A percentile compares a stretch with the other conserved stretches of the same genome.
phyloP scores from a whole-genome alignment of 2,888 invertebrate genomes.

The Calameuta filiformis region DNA sequence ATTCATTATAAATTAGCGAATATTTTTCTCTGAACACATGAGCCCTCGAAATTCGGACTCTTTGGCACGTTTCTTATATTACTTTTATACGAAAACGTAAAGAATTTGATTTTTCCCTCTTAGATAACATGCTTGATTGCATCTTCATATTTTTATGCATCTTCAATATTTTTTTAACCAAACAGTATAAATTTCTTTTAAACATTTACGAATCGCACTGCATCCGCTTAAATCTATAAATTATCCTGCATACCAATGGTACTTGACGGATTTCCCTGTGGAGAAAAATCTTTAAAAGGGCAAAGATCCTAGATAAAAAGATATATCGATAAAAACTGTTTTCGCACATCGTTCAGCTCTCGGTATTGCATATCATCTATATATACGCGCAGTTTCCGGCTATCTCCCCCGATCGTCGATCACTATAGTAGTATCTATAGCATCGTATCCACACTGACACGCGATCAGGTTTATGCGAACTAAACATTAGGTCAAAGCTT shows the following conservation, averaged over 20 bases:
- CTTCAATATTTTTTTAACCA: background rate
- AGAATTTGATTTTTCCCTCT: background rate
- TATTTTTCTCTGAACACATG: background rate
- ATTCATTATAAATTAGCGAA: background rate
- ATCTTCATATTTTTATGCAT: background rate
- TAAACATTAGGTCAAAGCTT: background rate
- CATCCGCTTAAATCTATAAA: background rate
- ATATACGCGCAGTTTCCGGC: conserved; percentile 57
- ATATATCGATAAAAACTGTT: conserved; percentile 17
- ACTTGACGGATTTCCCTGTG: background rate
- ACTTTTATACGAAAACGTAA: background rate
- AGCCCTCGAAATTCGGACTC: background rate
- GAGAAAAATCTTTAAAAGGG: background rate
- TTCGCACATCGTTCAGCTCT: conserved; percentile 26
- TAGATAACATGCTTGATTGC: background rate
- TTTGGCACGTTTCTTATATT: background rate
- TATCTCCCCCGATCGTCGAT: conserved; percentile 55
- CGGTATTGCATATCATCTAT: conserved; percentile 33
- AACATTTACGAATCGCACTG: background rate
- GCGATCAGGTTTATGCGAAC: background rate
- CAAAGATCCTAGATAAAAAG: conserved; percentile 2
- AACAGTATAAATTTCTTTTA: background rate
- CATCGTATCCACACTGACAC: conserved; percentile 14
- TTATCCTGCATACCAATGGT: background rate
- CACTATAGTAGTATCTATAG: conserved; percentile 39